Evolutionary conservation across 1,140 invertebrate genomes (phyloP).

Genomic region (Melanaphis sacchari): DNA sequence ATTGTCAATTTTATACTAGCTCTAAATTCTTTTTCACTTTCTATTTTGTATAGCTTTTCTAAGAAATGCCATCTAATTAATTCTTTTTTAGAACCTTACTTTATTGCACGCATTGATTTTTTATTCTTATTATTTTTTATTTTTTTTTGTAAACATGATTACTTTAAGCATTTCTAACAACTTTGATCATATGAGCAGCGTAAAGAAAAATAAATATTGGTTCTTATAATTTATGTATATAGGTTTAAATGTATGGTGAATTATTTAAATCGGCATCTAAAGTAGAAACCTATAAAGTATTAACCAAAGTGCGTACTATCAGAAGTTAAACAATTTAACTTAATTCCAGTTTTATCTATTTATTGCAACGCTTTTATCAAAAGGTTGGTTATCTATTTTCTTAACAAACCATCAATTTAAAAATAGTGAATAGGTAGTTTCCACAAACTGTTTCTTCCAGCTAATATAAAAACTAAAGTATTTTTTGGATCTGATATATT

Average conservation of each 20-base stretch:
- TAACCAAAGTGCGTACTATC: constrained; percentile 60
- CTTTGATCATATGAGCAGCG: neutral
- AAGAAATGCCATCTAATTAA: neutral
- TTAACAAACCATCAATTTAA: constrained; percentile 2
- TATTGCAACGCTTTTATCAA: constrained; percentile 59
- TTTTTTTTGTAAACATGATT: neutral
- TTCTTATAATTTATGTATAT: neutral
- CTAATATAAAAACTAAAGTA: constrained; percentile 11
- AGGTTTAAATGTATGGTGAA: neutral
- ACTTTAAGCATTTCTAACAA: neutral
- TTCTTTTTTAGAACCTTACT: neutral
- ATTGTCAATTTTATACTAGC: neutral
- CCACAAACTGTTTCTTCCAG: constrained; percentile 28
- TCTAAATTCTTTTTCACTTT: neutral
- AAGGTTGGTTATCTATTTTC: constrained; percentile 55
- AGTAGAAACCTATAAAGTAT: constrained; percentile 59
- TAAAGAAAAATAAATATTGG: neutral
- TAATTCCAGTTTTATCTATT: constrained; percentile 59
- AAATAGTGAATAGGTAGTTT: constrained; percentile 26
- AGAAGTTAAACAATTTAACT: constrained; percentile 62
- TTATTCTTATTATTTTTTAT: neutral
- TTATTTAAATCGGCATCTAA: constrained; percentile 54
- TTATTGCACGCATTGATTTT: neutral
- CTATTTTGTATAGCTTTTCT: neutral
- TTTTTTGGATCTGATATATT: neutral